These are phyloP conservation scores for Oxyura jamaicensis DNA, from an alignment of 2,113 vertebrate genomes.

Conservation along the genomic window DNA sequence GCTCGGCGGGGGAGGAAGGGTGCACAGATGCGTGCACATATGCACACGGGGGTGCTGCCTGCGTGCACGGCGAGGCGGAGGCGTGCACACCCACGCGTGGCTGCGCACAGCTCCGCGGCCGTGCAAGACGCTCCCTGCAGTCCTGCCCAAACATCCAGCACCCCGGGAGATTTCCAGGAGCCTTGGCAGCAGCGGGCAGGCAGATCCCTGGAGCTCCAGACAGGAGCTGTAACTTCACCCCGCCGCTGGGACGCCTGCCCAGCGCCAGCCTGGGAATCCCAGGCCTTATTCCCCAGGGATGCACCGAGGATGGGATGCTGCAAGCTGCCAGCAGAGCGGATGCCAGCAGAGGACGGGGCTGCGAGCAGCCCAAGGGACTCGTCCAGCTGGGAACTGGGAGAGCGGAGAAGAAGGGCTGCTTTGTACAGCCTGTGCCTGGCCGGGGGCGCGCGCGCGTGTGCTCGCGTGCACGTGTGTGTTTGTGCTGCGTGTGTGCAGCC, in stretches of 20 bases:
- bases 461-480: conserved; percentile 25
- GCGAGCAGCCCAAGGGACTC: background rate
- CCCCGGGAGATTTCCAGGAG: background rate
- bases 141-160: background rate
- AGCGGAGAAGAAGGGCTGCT: background rate
- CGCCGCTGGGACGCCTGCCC: background rate
- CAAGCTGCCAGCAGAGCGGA: background rate
- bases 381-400: fast-evolving
- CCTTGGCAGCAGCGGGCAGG: background rate
- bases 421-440: background rate
- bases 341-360: background rate
- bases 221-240: background rate
- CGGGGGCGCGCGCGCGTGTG: background rate
- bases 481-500: conserved; percentile 16
- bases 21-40: conserved; percentile 37
- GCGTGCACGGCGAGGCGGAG: background rate
- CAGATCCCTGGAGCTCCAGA: background rate
- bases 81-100: background rate
- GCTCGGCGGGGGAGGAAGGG: background rate
- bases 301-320: background rate
- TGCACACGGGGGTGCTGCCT: conserved; percentile 11
- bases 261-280: background rate
- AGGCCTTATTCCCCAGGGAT: background rate
- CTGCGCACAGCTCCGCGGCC: background rate
- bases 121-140: background rate